Base-by-base conservation (phyloP, 2,888 invertebrate genomes). In the Uropetala carovei region DNA sequence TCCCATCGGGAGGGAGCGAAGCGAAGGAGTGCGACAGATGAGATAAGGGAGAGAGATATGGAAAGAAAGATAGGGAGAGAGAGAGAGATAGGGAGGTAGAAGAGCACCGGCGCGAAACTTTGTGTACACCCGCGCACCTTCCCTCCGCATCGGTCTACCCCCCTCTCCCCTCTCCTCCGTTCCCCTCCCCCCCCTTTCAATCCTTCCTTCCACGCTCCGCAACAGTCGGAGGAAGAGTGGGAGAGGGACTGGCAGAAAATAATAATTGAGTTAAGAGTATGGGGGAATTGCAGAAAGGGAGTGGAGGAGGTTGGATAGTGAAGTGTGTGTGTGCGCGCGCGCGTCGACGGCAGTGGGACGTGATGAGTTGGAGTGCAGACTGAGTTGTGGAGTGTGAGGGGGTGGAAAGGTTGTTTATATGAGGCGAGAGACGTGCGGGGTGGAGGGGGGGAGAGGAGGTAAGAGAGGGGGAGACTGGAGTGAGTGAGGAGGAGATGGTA, bases 311-410 rank as follows among this genome's bases (percentile, higher is more conserved):
- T 64, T 64, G 64, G 18, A 18, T 14, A 13, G 75, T 9, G n/a
- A 75, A 13, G 75, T 7, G 22, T 22, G 75, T 11, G 75, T n/a
- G 75, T 18, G 75, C n/a, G 84, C n/a, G n/a, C 9, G n/a, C 11
- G 85, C 11, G 22, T 57, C 57, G 85, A 22, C 18, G 85, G n/a
- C n/a, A 43, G n/a, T 57, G 82, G 43, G 75, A 75, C 75, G 83
- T 56, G 83, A 57, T 43, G 56, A 57, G 56, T 43, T 43, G 83
- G 83, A 83, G 56, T 83, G 83, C 83, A 83, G 83, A 83, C 83
- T 56, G 83, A n/a, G 82, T 82, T 10, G 30, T n/a, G 82, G 27
- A 30, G 64, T n/a, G 64, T 64, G 16, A n/a, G 16, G 7, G 27
- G 82, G 58, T n/a, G 86, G 83, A 13, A 18, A 60, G 60, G 30